Evolutionary conservation across 2,113 vertebrate species (phyloP).

Genomic region (Hippocampus mohnikei): DNA sequence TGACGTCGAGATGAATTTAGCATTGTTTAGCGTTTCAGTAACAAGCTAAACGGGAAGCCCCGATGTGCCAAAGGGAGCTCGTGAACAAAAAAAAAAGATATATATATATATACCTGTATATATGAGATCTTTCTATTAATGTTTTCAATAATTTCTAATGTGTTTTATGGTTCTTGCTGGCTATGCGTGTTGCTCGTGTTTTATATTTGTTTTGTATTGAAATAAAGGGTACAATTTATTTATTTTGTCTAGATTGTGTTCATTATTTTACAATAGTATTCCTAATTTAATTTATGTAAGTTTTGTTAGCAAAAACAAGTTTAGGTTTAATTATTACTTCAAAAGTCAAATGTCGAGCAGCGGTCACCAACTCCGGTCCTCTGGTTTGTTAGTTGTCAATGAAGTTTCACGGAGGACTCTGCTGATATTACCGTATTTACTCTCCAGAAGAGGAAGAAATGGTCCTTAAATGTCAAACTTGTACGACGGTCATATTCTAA

Average conservation of each 20-base stretch:
- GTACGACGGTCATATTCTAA: background rate
- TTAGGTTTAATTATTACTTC: too few relatives aligned
- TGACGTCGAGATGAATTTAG: too few relatives aligned
- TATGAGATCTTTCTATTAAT: background rate
- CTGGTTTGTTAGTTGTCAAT: too few relatives aligned
- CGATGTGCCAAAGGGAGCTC: background rate
- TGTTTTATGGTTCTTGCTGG: background rate
- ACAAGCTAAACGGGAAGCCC: background rate
- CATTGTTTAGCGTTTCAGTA: background rate
- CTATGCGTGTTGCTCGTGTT: background rate
- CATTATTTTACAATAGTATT: background rate
- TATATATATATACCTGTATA: background rate
- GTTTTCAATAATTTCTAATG: background rate
- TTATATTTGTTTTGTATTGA: constrained; percentile 5
- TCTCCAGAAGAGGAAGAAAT: background rate
- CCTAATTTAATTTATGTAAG: too few relatives aligned
- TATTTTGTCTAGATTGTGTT: background rate
- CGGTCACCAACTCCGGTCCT: too few relatives aligned
- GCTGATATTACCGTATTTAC: background rate
- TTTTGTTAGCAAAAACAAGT: background rate
- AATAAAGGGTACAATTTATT: background rate
- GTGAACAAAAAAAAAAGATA: background rate
- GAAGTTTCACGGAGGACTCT: background rate
- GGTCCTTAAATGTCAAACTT: background rate
- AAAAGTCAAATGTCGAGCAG: background rate